A percentile compares a stretch with the other conserved stretches of the same genome.
phyloP scores from a whole-genome alignment of 2,797 vertebrate genomes.

The Pantherophis vulpinus region DNA sequence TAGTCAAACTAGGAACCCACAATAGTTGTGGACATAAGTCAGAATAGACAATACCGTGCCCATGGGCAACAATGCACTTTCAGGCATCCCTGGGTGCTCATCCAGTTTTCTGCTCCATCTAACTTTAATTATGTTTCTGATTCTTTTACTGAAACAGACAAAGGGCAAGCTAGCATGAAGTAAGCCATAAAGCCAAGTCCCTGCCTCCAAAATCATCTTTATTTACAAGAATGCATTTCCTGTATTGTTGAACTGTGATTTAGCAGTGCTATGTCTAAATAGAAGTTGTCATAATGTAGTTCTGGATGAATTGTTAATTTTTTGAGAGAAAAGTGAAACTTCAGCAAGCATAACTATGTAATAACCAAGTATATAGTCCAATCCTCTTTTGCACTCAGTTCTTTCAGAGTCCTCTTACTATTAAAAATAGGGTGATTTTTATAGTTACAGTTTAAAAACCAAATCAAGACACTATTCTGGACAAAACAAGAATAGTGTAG shows the following conservation, averaged over 20 bases:
- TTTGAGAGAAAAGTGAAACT: not conserved
- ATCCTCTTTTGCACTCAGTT: not conserved
- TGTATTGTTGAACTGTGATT: not conserved
- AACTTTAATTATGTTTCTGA: not conserved
- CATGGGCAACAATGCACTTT: not conserved
- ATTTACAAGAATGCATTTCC: not conserved
- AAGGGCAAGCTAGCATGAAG: not conserved
- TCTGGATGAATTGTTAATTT: not conserved
- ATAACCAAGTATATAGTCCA: not conserved
- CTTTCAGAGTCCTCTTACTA: not conserved
- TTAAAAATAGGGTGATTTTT: not conserved
- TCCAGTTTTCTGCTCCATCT: not conserved
- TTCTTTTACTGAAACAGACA: not conserved
- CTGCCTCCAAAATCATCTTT: not conserved
- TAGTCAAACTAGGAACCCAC: not conserved
- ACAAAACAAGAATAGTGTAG: not conserved
- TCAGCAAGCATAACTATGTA: not conserved
- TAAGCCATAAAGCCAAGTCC: not conserved
- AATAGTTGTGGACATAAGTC: not conserved
- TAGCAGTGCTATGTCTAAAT: not conserved
- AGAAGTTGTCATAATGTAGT: not conserved
- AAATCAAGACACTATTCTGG: not conserved
- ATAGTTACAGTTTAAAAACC: not conserved
- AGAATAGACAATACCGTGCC: not conserved
- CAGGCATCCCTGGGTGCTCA: not conserved